Evolutionary conservation across 2,113 vertebrate genomes (phyloP).

Genomic region (Nothocercus nigrocapillus): DNA sequence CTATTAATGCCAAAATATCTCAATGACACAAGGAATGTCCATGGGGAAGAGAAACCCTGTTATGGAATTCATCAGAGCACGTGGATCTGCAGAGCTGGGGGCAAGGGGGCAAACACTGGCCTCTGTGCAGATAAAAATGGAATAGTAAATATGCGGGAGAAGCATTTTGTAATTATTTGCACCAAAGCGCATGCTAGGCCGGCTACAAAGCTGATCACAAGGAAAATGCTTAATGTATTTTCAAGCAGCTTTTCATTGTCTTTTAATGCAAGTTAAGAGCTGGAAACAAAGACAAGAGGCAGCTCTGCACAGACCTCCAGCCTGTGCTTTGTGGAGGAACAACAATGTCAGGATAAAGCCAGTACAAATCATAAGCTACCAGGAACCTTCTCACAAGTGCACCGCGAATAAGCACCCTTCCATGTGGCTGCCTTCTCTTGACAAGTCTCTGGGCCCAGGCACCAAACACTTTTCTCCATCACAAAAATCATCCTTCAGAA

Average conservation of each 20-base stretch:
- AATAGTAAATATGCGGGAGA: conserved; percentile 16
- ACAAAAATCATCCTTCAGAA: neutral
- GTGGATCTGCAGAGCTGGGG: neutral
- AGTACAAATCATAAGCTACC: neutral
- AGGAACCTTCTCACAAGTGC: neutral
- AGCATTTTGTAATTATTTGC: conserved; percentile 39
- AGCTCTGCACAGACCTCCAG: neutral
- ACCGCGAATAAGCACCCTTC: neutral
- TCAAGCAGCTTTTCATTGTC: conserved; percentile 34
- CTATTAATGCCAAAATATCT: neutral
- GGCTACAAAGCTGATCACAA: conserved; percentile 25
- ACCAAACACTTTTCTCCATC: neutral
- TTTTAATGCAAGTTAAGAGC: conserved; percentile 20
- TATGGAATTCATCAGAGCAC: neutral
- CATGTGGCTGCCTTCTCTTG: neutral
- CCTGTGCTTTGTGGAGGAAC: neutral
- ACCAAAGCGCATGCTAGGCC: conserved; percentile 30
- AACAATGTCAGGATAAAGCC: neutral
- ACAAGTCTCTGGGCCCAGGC: neutral
- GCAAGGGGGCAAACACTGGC: neutral
- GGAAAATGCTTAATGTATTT: conserved; percentile 18
- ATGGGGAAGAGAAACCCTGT: neutral
- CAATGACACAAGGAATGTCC: neutral
- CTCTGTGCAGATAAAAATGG: neutral
- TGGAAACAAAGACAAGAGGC: conserved; percentile 8